Evolutionary conservation across 2,797 vertebrate genomes (phyloP).

Genomic region (Perodicticus potto): DNA sequence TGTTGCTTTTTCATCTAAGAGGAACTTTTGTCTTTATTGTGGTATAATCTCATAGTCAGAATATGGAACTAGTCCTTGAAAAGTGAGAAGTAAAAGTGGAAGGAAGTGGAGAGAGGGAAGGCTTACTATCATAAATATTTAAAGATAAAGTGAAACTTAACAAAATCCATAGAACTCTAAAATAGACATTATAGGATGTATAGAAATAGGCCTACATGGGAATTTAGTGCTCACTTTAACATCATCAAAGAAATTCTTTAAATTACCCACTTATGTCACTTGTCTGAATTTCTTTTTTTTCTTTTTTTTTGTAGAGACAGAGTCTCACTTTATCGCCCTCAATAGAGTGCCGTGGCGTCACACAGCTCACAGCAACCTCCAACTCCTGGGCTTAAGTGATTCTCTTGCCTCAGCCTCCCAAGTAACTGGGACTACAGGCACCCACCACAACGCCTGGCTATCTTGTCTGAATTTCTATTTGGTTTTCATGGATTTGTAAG

Average conservation of each 20-base stretch:
- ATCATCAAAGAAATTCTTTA: background rate
- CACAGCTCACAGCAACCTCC: no score
- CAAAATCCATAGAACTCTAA: background rate
- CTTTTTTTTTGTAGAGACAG: no score
- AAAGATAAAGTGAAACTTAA: background rate
- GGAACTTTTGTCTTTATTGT: background rate
- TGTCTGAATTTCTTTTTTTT: background rate
- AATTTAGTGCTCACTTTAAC: background rate
- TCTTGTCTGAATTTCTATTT: background rate
- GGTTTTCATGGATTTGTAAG: background rate
- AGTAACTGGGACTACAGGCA: no score
- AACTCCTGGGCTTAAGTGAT: no score
- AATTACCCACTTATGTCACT: background rate
- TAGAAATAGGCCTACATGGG: background rate
- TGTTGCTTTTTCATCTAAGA: background rate
- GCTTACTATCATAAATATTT: background rate
- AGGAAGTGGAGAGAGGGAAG: background rate
- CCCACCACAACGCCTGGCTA: no score
- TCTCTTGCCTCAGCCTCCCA: no score
- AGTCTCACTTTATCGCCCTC: no score
- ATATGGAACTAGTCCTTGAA: conserved; percentile 27
- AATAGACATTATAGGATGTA: background rate
- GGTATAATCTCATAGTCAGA: conserved; percentile 3
- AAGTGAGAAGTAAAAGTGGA: conserved; percentile 50
- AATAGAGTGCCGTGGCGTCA: no score